phyloP scores from a whole-genome alignment of 35 echinoderm and acorn worm genomes.

The Amphiura filiformis region DNA sequence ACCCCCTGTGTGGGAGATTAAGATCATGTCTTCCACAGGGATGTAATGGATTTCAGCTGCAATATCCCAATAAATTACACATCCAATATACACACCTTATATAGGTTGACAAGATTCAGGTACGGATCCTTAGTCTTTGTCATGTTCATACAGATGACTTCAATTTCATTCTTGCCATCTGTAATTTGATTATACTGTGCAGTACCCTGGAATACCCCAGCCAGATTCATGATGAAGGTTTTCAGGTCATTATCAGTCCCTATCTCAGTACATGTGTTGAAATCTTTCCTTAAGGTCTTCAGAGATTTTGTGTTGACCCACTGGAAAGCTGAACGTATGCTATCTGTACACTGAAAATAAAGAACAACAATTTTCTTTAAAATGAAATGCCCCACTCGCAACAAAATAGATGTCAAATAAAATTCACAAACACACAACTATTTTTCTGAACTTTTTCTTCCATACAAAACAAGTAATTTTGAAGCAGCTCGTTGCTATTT shows the following conservation, averaged over 20 bases:
- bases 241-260: slow-evolving; percentile 4
- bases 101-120: background rate
- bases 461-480: too few species aligned
- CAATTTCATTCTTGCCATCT: background rate
- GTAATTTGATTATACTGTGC: background rate
- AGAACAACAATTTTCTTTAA: background rate
- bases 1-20: too few species aligned
- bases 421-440: too few species aligned
- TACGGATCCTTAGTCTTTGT: background rate
- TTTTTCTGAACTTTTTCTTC: too few species aligned
- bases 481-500: too few species aligned
- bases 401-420: too few species aligned
- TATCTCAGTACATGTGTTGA: slow-evolving; percentile 17
- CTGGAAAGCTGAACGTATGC: slow-evolving; percentile 24
- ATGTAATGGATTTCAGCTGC: too few species aligned
- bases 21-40: too few species aligned
- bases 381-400: too few species aligned
- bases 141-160: background rate
- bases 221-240: slow-evolving; percentile 18
- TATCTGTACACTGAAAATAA: slow-evolving; percentile 23
- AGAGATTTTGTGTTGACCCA: background rate
- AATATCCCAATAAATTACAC: too few species aligned
- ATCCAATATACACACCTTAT: background rate
- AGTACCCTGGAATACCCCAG: background rate
- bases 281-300: slow-evolving; percentile 9